Evolutionary conservation across 2,113 vertebrate species (phyloP).

Genomic region (Galbula dea): DNA sequence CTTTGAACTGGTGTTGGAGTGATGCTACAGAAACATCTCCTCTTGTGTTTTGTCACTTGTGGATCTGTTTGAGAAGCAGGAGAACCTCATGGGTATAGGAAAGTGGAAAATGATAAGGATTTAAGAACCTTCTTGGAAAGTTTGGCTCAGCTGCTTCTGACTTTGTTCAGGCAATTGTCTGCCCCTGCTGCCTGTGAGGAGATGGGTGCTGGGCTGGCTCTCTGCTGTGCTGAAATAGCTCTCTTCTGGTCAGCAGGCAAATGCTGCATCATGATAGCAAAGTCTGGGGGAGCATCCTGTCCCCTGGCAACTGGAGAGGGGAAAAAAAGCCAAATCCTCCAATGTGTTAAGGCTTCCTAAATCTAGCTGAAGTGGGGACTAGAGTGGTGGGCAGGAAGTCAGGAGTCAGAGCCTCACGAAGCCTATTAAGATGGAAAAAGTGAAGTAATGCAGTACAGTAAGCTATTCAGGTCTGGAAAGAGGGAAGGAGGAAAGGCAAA

Average conservation of each 20-base stretch:
- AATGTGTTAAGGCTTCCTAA: neutral
- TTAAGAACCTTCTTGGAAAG: neutral
- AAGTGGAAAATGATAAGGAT: neutral
- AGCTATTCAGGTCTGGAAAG: slow-evolving; percentile 34
- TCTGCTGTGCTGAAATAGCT: neutral
- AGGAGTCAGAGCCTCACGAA: slow-evolving; percentile 33
- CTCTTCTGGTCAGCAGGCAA: neutral
- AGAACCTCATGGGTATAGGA: neutral
- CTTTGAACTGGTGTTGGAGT: neutral
- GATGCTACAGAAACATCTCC: neutral
- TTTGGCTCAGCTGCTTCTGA: neutral
- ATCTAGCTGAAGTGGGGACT: neutral
- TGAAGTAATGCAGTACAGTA: slow-evolving; percentile 46
- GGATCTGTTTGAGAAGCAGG: neutral
- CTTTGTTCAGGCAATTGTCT: neutral
- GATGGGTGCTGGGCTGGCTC: neutral
- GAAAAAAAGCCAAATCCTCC: neutral
- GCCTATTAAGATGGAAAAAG: slow-evolving; percentile 45
- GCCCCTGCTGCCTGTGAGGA: neutral
- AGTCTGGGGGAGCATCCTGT: neutral
- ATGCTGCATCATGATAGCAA: neutral
- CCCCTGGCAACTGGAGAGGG: neutral
- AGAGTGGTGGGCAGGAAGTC: slow-evolving; percentile 29
- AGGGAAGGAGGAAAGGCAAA: neutral
- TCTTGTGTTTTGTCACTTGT: neutral